Evolutionary conservation across 2,113 vertebrate species (phyloP), one percentile per base, ranked within the genome.

Genomic region (Phasianus colchicus): DNA sequence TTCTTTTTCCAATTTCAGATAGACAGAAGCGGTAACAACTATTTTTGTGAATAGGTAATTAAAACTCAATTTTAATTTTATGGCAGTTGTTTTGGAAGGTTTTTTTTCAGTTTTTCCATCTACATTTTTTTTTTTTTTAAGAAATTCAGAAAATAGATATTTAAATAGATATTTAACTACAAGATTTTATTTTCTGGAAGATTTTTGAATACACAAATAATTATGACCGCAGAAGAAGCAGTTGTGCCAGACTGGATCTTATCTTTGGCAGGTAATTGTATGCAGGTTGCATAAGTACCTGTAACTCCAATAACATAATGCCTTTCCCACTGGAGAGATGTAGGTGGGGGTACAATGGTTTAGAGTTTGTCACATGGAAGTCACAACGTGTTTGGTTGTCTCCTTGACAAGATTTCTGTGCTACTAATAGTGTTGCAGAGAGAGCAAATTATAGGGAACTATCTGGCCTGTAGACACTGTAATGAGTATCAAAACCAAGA

Each of bases 341-440:
- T n/a, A 60, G 47, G 34, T 36, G 34, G 29, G 42, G 24, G 13
- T 63, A 15, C 48, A 18, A 24, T 17, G 47, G 15, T n/a, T 76
- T 43, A 63, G 36, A 54, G 42, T 10, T 71, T 13, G 65, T 66
- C 70, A 40, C 2, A 9, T 2, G 30, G 24, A 81, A 71, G 45
- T 58, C 22, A 22, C 36, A 71, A 12, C 11, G 13, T 40, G 34
- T 13, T 42, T 32, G 13, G 10, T 77, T 52, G 40, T 52, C 58
- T 5, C 0, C 30, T 3, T 1, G 7, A 10, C 12, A 42, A 10
- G 9, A n/a, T 10, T 71, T 78, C 57, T 77, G 24, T 0, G 0
- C 38, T n/a, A 3, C 12, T n/a, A 18, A n/a, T 4, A 25, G 40
- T 9, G 16, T 25, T 66, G 65, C 61, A 71, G 42, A 66, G 50